Evolutionary conservation across 2,113 vertebrate genomes (phyloP).

Genomic region (Lamprotornis superbus): DNA sequence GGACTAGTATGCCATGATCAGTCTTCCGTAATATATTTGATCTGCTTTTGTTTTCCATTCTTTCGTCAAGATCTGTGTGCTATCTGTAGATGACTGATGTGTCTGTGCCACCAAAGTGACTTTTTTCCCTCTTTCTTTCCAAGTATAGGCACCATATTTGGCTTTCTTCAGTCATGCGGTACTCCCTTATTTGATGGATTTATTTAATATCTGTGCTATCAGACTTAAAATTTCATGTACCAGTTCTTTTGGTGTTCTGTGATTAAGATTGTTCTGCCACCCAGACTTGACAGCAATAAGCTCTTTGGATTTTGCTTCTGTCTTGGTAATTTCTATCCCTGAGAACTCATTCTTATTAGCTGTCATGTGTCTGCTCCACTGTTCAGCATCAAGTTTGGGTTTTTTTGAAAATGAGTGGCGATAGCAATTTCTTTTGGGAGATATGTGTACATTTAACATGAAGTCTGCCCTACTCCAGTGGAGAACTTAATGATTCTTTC

Average conservation of each 20-base stretch:
- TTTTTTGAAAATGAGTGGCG: background rate
- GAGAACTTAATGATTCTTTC: background rate
- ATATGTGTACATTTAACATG: background rate
- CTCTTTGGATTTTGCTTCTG: conserved; percentile 30
- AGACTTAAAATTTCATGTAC: conserved; percentile 52
- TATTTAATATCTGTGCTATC: conserved; percentile 63
- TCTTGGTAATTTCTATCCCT: conserved; percentile 19
- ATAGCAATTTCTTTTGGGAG: background rate
- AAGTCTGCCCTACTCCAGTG: background rate
- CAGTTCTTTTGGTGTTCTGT: background rate
- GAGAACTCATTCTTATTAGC: conserved; percentile 29
- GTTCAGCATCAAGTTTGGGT: background rate
- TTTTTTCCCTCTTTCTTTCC: background rate
- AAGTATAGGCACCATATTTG: conserved; percentile 1
- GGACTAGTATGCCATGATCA: background rate
- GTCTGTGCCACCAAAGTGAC: background rate
- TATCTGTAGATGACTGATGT: conserved; percentile 12
- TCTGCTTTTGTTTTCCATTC: conserved; percentile 14
- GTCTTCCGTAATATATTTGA: conserved; percentile 10
- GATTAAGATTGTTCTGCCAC: conserved; percentile 44
- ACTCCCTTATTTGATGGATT: conserved; percentile 54
- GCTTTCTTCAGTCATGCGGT: conserved; percentile 1
- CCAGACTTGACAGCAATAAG: conserved; percentile 40
- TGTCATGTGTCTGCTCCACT: background rate
- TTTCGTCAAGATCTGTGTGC: background rate